A percentile compares a stretch with the other conserved stretches of the same genome.
Evolutionary conservation across 2,113 vertebrate species (phyloP).

Genomic region (Pontoporia blainvillei): DNA sequence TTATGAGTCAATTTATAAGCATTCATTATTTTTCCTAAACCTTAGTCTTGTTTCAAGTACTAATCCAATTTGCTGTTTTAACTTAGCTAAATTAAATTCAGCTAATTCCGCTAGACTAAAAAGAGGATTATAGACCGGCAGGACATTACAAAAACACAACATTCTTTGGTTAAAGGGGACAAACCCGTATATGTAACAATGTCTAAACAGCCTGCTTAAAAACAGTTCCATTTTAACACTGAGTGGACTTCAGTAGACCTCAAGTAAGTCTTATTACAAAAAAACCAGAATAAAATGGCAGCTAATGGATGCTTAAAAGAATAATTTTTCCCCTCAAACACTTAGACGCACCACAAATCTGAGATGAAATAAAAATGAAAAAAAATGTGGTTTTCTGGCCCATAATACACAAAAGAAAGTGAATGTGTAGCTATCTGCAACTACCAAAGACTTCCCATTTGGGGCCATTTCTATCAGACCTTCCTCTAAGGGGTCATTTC

Average conservation of each 20-base stretch:
- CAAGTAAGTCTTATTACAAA: background rate
- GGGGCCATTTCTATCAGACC: background rate
- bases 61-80: slow-evolving; percentile 6
- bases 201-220: slow-evolving; percentile 29
- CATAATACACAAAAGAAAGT: background rate
- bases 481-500: background rate
- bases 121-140: background rate
- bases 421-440: background rate
- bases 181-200: slow-evolving; percentile 7
- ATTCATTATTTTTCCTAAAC: background rate
- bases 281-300: slow-evolving; percentile 2
- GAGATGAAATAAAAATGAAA: background rate
- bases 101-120: slow-evolving; percentile 2
- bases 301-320: background rate
- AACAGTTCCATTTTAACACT: slow-evolving; percentile 5
- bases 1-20: background rate
- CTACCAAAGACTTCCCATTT: background rate
- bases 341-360: background rate
- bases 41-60: background rate
- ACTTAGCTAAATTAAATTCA: slow-evolving; percentile 7
- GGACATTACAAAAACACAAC: slow-evolving; percentile 40
- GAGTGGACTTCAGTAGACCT: background rate
- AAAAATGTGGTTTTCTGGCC: background rate
- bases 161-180: slow-evolving; percentile 11
- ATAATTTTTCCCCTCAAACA: background rate